Conservation (phyloP, 1,140 invertebrate species). For the Zaprionus lachaisei region DNA sequence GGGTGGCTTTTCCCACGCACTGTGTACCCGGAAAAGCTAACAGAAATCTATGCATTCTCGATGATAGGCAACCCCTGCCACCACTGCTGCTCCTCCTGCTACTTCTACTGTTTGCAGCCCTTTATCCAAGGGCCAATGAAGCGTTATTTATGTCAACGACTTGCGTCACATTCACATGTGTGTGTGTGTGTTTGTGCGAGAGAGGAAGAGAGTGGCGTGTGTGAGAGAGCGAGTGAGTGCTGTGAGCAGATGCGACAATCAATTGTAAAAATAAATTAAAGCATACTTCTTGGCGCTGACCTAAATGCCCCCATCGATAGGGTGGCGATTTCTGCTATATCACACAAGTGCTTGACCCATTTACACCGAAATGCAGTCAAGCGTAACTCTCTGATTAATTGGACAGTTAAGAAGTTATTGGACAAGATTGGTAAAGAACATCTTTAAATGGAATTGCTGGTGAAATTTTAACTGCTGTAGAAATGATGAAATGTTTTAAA, state of each 20-base stretch:
- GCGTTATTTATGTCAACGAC: conserved; percentile 73
- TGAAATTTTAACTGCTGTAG: not conserved
- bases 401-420: not conserved
- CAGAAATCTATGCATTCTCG: conserved; percentile 44
- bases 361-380: conserved; percentile 14
- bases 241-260: conserved; percentile 40
- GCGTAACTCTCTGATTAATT: not conserved
- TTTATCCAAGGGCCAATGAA: conserved; percentile 47
- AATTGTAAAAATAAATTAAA: conserved; percentile 60
- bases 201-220: conserved; percentile 8
- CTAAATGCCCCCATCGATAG: conserved; percentile 53
- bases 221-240: conserved; percentile 20
- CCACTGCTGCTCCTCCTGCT: not conserved
- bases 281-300: conserved; percentile 73
- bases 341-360: conserved; percentile 16
- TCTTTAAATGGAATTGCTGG: not conserved
- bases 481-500: not conserved
- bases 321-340: conserved; percentile 51
- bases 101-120: not conserved
- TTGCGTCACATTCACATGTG: conserved; percentile 35
- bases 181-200: conserved; percentile 13
- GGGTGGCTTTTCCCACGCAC: conserved; percentile 32
- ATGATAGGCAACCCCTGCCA: conserved; percentile 21
- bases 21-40: conserved; percentile 35
- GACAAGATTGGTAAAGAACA: not conserved